Base-by-base conservation (phyloP, 2,888 invertebrate species). In the Hypselothyrea guttata region DNA sequence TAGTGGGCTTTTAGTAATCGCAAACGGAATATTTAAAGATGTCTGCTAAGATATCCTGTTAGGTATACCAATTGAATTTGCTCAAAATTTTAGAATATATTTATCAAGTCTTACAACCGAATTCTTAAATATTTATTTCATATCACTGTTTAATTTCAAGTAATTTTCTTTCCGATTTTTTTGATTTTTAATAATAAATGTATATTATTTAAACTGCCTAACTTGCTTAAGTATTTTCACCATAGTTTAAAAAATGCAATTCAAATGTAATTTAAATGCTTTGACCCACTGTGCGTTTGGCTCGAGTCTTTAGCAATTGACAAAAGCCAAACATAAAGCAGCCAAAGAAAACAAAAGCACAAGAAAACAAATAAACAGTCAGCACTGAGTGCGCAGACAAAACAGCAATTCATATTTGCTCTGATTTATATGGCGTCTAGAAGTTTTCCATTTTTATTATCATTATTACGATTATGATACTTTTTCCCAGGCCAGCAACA, bases 381-480 rank as follows among this genome's bases (percentile, higher is more conserved):
- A 76, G 66, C 63, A 41, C 42, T 52, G 55, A 54, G 52, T 68
- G 59, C 60, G 56, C 66, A 75, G 70, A 81, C 72, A 84, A 75
- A 77, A 82, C 76, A 81, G 75, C 83, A 84, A 82, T 82, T 82
- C 81, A 84, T 82, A 82, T 82, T 82, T 82, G 81, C 85, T 84
- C 81, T 82, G 81, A 82, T 82, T 82, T 82, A 82, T 82, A 82
- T 82, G 81, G 81, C 81, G 81, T 82, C 81, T 82, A 82, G 85
- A 82, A 84, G 83, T 83, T 81, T 81, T 84, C 81, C 84, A 81
- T 81, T 81, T 81, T 82, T 82, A 82, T 82, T 84, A 83, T 83
- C 71, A 84, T 84, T 79, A 84, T 84, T 81, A 75, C 81, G 77
- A 79, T 84, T 79, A 73, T 73, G 81, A 79, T 76, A 53, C 71